A percentile compares a stretch with the other conserved stretches of the same genome.
These are phyloP conservation scores for Druceiella hillmani DNA, from an alignment of 2,888 invertebrate species.

Conservation along the genomic window DNA sequence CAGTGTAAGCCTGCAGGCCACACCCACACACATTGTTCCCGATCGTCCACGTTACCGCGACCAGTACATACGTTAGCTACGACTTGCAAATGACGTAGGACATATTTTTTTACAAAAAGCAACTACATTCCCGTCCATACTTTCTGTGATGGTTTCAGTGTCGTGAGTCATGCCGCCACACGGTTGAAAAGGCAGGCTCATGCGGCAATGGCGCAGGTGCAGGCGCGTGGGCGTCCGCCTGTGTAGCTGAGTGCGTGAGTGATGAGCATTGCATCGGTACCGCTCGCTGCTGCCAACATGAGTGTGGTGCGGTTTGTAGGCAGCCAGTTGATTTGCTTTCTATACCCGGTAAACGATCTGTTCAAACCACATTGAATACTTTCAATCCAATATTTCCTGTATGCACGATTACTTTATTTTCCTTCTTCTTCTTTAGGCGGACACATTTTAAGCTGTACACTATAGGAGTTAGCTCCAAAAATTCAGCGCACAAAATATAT, in stretches of 20 bases:
- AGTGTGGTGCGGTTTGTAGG: conserved; percentile 65
- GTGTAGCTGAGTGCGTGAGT: conserved; percentile 53
- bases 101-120: conserved; percentile 3
- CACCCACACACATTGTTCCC: too few species aligned
- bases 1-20: too few species aligned
- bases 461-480: too few species aligned
- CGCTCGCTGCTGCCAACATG: conserved; percentile 62
- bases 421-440: too few species aligned
- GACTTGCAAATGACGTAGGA: background rate
- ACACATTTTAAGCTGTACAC: too few species aligned
- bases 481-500: too few species aligned
- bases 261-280: conserved; percentile 66
- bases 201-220: conserved; percentile 36
- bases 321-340: conserved; percentile 54
- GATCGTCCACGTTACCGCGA: too few species aligned
- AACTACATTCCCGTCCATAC: conserved; percentile 4
- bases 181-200: conserved; percentile 42
- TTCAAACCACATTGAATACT: conserved; percentile 24
- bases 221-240: conserved; percentile 54
- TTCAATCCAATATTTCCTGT: conserved; percentile 29
- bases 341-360: conserved; percentile 46
- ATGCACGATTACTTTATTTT: too few species aligned
- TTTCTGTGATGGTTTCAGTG: conserved; percentile 47
- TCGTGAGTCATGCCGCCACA: conserved; percentile 49
- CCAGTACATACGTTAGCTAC: too few species aligned